These are phyloP conservation scores for Sebastiscus tertius DNA, from an alignment of 2,797 vertebrate species.

Conservation along the genomic window DNA sequence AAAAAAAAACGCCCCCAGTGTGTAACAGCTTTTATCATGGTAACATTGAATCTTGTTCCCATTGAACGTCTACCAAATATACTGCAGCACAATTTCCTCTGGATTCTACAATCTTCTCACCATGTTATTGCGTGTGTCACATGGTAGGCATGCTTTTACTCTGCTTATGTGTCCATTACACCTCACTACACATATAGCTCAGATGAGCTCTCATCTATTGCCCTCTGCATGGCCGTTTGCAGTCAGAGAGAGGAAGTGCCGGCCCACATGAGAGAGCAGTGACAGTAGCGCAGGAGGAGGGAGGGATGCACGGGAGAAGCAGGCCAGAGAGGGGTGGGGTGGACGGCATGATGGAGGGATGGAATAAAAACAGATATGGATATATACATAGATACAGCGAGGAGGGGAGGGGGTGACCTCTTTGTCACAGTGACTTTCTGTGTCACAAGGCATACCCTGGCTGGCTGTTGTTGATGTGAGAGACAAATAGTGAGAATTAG, in stretches of 20 bases:
- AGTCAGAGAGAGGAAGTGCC: constrained; percentile 26
- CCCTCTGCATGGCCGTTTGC: constrained; percentile 34
- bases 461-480: constrained; percentile 29
- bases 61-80: background rate
- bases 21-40: background rate
- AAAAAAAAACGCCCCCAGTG: background rate
- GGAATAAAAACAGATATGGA: constrained; percentile 42
- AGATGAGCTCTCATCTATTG: constrained; percentile 13
- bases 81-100: background rate
- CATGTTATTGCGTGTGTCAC: background rate
- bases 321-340: constrained; percentile 1
- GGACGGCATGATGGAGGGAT: constrained; percentile 18
- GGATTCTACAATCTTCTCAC: background rate
- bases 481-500: background rate
- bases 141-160: constrained; percentile 8
- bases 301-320: constrained; percentile 17
- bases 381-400: constrained; percentile 27
- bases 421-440: constrained; percentile 52
- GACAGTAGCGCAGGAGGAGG: constrained; percentile 21
- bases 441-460: constrained; percentile 34
- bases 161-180: constrained; percentile 29
- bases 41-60: background rate
- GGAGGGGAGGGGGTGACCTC: constrained; percentile 50
- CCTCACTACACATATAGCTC: constrained; percentile 1
- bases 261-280: constrained; percentile 11